These are phyloP conservation scores for rat (Rattus norvegicus) DNA, from an alignment of 2,113 vertebrate genomes.

Conservation along the genomic window GRCr8 NC_086036.1:18512501-18513000, in stretches of 20 bases:
- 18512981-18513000: not conserved
- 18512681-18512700: slow-evolving; percentile 80
- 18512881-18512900: not conserved
- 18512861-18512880: not conserved
- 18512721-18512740: slow-evolving; percentile 76
- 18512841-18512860: not conserved
- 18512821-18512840: slow-evolving; percentile 8
- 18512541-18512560: slow-evolving; percentile 57
- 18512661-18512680: slow-evolving; percentile 36
- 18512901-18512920: not conserved
- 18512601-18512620: slow-evolving; percentile 54
- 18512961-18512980: not conserved
- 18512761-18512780: slow-evolving; percentile 50
- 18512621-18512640: not conserved
- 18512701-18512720: slow-evolving; percentile 79
- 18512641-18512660: not conserved
- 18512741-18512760: slow-evolving; percentile 29
- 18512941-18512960: not conserved
- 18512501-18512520: slow-evolving; percentile 40
- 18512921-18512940: not conserved
- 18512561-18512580: slow-evolving; percentile 67
- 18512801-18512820: not conserved
- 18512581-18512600: slow-evolving; percentile 56
- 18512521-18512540: slow-evolving; percentile 8
- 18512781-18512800: slow-evolving; percentile 28